Percentiles rank a stretch among this genome's conserved stretches.
These are phyloP conservation scores for Monarcha castaneiventris DNA, from an alignment of 2,113 vertebrate genomes.

Conservation along the genomic window DNA sequence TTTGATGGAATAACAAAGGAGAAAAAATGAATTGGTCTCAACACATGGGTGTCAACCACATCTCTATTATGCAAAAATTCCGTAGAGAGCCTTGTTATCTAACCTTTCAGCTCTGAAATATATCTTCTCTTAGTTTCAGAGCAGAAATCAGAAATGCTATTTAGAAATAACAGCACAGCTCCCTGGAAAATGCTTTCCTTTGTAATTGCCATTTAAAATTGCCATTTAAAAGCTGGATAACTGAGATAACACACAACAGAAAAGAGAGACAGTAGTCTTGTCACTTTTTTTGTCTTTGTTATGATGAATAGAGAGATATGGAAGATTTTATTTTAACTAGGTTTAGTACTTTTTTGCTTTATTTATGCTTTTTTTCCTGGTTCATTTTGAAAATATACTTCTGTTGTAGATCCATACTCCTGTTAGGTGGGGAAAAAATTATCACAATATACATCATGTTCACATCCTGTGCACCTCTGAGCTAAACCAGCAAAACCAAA, in stretches of 20 bases:
- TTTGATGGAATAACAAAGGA: background rate
- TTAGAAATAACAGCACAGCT: conserved; percentile 26
- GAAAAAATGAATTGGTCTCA: conserved; percentile 7
- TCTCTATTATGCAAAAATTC: conserved; percentile 1
- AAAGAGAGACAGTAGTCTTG: background rate
- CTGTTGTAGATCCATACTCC: background rate
- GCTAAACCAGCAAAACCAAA: background rate
- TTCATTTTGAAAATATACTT: background rate
- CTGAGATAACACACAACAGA: background rate
- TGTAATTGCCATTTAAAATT: conserved; percentile 22
- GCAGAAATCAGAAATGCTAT: conserved; percentile 10
- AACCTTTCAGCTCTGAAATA: conserved; percentile 36
- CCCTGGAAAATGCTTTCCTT: conserved; percentile 15
- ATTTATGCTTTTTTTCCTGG: background rate
- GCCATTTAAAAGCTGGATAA: conserved; percentile 35
- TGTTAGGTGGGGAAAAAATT: background rate
- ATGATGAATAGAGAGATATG: background rate
- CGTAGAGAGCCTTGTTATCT: background rate
- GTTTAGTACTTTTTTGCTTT: background rate
- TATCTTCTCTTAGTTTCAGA: conserved; percentile 2
- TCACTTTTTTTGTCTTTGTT: background rate
- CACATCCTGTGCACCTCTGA: background rate
- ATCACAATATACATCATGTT: background rate
- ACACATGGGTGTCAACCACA: background rate
- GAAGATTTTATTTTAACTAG: background rate